Evolutionary conservation across 2,888 invertebrate species (phyloP), one percentile per base, ranked within the genome.

Genomic region (Netelia fuscicornis): DNA sequence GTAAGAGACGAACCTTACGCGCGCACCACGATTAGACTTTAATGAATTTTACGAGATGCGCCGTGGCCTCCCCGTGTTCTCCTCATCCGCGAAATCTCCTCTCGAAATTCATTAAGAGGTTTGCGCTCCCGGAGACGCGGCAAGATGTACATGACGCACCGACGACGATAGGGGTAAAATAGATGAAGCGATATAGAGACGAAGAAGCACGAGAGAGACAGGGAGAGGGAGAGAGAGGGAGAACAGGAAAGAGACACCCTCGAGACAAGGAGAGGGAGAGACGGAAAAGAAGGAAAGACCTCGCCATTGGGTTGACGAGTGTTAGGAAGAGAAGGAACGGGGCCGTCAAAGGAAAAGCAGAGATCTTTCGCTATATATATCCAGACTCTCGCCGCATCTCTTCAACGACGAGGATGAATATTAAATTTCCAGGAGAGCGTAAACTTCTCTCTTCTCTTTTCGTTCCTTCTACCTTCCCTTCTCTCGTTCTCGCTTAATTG

Each of bases 101-200:
- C 68, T 87, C 86, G 89, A 90, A 91, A 90, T 90, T 91, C 89
- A 90, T 90, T 90, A 90, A 90, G 89, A 89, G 88, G 88, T 87
- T 88, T 76, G 64, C 86, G 85, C 82, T 85, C 86, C 84, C 75
- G 82, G 84, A 87, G 83, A 79, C 64, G 62, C 54, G 64, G 52
- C 54, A 65, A 70, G 68, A 68, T 76, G 83, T 75, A 48, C 58
- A 60, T 17, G 82, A 76, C 60, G 81, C 44, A 58, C 44, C 30
- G 78, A 37, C 86, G 86, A 85, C 84, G 88, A 87, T 86, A 89
- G 87, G 85, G 88, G 86, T 82, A 72, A 77, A 77, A n/a, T n/a
- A 60, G 64, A 81, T 52, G 72, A 23, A 64, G 30, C 30, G 64
- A 64, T 62, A 64, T 23, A 44, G 58, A 64, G 71, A 67, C 48